Conservation (phyloP, 2,113 vertebrate genomes). For the Gasterosteus aculeatus region DNA sequence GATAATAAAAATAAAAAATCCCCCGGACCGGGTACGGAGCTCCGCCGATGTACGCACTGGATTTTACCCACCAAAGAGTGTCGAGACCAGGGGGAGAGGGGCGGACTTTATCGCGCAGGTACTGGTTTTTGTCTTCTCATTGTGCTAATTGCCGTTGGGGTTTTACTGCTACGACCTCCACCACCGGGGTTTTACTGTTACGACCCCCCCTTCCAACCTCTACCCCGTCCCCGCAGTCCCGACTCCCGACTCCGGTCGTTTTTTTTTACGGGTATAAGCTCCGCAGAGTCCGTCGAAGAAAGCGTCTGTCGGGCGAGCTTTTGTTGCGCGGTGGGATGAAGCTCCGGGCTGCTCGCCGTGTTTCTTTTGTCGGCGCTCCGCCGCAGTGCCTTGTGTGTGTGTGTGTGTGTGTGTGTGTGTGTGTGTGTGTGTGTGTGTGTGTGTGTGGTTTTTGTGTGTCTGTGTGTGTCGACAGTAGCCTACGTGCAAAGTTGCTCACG, state of each 20-base stretch:
- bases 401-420: conserved; percentile 51
- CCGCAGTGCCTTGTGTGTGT: conserved; percentile 54
- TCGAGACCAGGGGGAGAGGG: conserved; percentile 53
- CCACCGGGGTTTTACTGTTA: too few species aligned
- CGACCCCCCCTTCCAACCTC: too few species aligned
- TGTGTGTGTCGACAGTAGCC: conserved; percentile 56
- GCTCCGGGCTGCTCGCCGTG: conserved; percentile 20
- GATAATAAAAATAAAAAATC: conserved; percentile 23
- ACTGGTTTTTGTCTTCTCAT: conserved; percentile 33
- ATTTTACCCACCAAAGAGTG: conserved; percentile 63
- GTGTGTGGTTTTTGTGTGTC: conserved; percentile 19
- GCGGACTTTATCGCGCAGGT: conserved; percentile 67
- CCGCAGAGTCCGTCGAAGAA: background rate
- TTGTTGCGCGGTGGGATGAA: conserved; percentile 1
- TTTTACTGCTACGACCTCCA: too few species aligned
- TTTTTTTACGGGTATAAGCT: background rate
- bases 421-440: conserved; percentile 16
- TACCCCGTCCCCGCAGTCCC: too few species aligned
- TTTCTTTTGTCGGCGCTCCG: conserved; percentile 59
- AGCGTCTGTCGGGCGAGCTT: conserved; percentile 12
- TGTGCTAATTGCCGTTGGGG: conserved; percentile 1
- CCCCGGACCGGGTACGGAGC: conserved; percentile 45
- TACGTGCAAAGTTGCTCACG: conserved; percentile 82
- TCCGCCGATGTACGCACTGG: conserved; percentile 71
- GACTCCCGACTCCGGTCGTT: background rate